phyloP scores from a whole-genome alignment of 1,140 invertebrate species.

The Drosophila ohnishii region DNA sequence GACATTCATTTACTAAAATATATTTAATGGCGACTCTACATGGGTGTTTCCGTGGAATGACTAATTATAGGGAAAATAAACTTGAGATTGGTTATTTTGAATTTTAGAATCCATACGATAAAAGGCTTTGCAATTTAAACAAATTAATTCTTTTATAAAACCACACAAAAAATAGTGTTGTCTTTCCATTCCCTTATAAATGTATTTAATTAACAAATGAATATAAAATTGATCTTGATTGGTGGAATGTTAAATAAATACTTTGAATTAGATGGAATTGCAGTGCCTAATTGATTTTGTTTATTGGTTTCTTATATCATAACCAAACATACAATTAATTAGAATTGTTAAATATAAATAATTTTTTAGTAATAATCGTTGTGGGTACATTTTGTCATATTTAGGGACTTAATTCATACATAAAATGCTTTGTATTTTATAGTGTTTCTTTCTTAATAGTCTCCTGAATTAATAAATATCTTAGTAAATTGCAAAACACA shows the following conservation, averaged over 20 bases:
- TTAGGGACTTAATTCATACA: no score
- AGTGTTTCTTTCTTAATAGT: no score
- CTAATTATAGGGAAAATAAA: background rate
- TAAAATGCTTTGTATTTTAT: no score
- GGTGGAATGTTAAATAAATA: background rate
- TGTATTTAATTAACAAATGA: background rate
- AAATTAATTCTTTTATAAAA: slow-evolving; percentile 9
- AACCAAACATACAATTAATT: no score
- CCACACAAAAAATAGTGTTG: no score
- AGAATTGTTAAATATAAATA: background rate
- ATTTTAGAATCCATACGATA: slow-evolving; percentile 4
- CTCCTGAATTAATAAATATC: no score
- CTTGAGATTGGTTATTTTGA: background rate
- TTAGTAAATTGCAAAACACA: no score
- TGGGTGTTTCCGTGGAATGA: background rate
- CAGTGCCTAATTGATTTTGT: no score
- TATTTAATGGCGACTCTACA: background rate
- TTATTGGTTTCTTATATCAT: no score
- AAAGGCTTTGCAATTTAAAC: slow-evolving; percentile 5
- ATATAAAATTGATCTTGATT: background rate
- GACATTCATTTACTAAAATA: slow-evolving; percentile 8
- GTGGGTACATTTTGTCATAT: no score
- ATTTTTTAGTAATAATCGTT: background rate
- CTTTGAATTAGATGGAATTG: background rate
- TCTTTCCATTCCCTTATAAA: background rate